Percentiles rank a stretch among this genome's conserved stretches.
These are phyloP conservation scores for Nicator chloris DNA, from an alignment of 2,113 vertebrate species.

Conservation along the genomic window DNA sequence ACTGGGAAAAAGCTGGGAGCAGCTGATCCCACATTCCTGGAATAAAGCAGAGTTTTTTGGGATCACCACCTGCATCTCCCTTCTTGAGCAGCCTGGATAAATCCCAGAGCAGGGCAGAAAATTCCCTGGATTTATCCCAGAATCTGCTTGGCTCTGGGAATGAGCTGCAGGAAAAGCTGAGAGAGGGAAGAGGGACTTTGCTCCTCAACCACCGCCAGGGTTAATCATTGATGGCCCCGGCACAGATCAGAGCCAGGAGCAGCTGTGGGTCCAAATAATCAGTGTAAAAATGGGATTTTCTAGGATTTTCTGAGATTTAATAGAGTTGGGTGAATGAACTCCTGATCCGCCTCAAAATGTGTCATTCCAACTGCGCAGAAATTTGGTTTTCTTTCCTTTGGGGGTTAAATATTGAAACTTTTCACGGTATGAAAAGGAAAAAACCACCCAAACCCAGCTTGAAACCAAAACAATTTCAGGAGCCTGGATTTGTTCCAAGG, in stretches of 20 bases:
- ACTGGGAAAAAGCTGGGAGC: not conserved
- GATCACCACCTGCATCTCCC: not conserved
- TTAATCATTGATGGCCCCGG: not conserved
- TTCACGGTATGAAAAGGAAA: not conserved
- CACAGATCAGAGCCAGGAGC: not conserved
- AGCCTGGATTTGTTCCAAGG: too few relatives aligned
- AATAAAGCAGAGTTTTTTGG: not conserved
- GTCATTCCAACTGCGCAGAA: not conserved
- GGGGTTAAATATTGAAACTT: not conserved
- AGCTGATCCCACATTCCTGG: not conserved
- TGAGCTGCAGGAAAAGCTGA: not conserved
- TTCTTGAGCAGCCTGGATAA: not conserved
- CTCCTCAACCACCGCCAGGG: not conserved
- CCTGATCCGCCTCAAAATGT: not conserved
- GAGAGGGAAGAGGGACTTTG: not conserved
- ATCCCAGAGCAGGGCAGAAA: not conserved
- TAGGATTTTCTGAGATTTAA: not conserved
- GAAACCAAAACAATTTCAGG: too few relatives aligned
- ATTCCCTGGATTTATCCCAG: not conserved
- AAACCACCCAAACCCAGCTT: not conserved
- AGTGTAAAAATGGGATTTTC: not conserved
- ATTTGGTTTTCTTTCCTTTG: not conserved
- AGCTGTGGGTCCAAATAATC: not conserved
- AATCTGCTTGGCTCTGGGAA: accelerated
- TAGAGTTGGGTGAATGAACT: not conserved